Base-by-base conservation (phyloP, 2,888 invertebrate genomes). In the Platyscelio sp. region DNA sequence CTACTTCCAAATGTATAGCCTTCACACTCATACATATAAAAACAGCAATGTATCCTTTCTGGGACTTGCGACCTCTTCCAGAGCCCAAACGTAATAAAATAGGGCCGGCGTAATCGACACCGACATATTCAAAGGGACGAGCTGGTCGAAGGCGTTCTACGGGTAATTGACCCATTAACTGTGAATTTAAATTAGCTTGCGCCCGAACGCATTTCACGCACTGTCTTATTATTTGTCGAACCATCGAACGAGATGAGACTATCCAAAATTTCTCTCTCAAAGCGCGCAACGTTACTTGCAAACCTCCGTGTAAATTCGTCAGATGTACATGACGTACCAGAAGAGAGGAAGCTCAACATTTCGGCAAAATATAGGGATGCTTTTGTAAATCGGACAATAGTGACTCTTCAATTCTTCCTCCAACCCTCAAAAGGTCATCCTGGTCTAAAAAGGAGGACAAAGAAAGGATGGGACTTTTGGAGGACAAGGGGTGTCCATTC, bases 181-280 rank as follows among this genome's bases (percentile, higher is more conserved):
- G 54, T 3, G 54, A 15, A 56, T n/a, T n/a, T 27, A 56, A 7
- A 9, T 56, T 26, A 26, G 54, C 54, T 5, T 18, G 24, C 3
- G 6, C 24, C n/a, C 54, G 54, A 11, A 26, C 11, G n/a, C 54
- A 56, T 5, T 1, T 24, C 18, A 56, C 26, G 18, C 54, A 56
- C 3, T n/a, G 3, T 5, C 27, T 56, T 24, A 56, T 56, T 3
- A 56, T 26, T 26, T n/a, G 11, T 3, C 54, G 24, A 5, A n/a
- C n/a, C n/a, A 15, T n/a, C 15, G 54, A 56, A 24, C 54, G 54
- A 15, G 54, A 11, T 27, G 54, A 24, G 3, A 56, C 26, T 2
- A 56, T 18, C 54, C 54, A 56, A 56, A 26, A 56, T 13, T 15
- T 56, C 18, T 56, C 54, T 26, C 54, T 56, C 54, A 56, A 56